These are phyloP conservation scores for Charina bottae DNA, from an alignment of 2,113 vertebrate genomes.

Conservation along the genomic window DNA sequence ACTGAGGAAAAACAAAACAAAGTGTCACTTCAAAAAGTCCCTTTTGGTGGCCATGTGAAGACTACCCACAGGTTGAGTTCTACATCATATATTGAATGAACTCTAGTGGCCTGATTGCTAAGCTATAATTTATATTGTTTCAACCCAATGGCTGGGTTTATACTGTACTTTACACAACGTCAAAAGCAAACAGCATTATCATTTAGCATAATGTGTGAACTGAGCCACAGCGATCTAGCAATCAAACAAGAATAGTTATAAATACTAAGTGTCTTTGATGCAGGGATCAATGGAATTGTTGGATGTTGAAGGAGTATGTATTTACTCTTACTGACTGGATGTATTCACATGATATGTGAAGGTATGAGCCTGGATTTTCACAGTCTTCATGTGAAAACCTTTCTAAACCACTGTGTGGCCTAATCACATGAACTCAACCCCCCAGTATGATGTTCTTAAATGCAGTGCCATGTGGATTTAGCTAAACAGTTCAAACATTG, in stretches of 20 bases:
- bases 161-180: neutral
- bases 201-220: neutral
- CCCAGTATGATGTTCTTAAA: neutral
- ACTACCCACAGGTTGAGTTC: neutral
- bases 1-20: neutral
- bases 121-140: neutral
- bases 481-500: neutral
- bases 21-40: neutral
- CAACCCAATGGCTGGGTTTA: neutral
- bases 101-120: neutral
- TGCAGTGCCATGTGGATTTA: neutral
- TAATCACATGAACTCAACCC: neutral
- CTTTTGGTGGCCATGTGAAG: neutral
- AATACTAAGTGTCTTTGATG: neutral
- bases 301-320: neutral
- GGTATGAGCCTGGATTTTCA: too few species aligned
- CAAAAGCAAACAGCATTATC: neutral
- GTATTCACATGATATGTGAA: too few species aligned
- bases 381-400: neutral
- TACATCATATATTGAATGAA: neutral
- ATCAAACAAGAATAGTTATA: neutral
- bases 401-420: neutral
- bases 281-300: neutral
- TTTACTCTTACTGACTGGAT: neutral
- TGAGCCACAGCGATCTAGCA: neutral